These are phyloP conservation scores for Cervus canadensis DNA, from an alignment of 2,113 vertebrate genomes.

Conservation along the genomic window DNA sequence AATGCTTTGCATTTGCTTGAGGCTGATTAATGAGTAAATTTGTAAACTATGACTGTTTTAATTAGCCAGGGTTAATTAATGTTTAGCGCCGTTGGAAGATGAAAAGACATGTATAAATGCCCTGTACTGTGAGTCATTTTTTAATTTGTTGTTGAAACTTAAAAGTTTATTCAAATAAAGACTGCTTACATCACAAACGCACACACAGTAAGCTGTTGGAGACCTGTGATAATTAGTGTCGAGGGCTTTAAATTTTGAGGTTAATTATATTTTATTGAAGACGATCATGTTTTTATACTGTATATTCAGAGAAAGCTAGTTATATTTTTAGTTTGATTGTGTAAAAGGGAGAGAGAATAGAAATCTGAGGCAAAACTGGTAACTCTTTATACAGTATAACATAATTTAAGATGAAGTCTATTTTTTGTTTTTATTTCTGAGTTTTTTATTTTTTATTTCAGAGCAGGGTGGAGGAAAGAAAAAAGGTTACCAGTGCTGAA, in stretches of 20 bases:
- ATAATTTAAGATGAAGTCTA: not conserved
- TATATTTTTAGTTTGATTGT: not conserved
- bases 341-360: not conserved
- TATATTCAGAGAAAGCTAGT: not conserved
- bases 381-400: not conserved
- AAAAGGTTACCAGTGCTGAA: not conserved
- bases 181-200: not conserved
- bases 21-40: conserved; percentile 58
- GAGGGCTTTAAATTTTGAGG: not conserved
- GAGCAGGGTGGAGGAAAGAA: not conserved
- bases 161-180: not conserved
- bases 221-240: not conserved
- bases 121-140: conserved; percentile 36
- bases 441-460: not conserved
- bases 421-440: not conserved
- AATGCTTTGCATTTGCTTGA: conserved; percentile 43
- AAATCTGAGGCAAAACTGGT: not conserved
- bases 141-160: conserved; percentile 44
- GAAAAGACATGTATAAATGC: conserved; percentile 54
- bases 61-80: conserved; percentile 71
- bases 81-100: conserved; percentile 60
- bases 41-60: conserved; percentile 57
- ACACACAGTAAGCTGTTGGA: not conserved
- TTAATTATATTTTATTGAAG: not conserved
- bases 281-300: not conserved